Evolutionary conservation across 2,113 vertebrate species (phyloP), one percentile per base, ranked within the genome.

Genomic region (Lathamus discolor): DNA sequence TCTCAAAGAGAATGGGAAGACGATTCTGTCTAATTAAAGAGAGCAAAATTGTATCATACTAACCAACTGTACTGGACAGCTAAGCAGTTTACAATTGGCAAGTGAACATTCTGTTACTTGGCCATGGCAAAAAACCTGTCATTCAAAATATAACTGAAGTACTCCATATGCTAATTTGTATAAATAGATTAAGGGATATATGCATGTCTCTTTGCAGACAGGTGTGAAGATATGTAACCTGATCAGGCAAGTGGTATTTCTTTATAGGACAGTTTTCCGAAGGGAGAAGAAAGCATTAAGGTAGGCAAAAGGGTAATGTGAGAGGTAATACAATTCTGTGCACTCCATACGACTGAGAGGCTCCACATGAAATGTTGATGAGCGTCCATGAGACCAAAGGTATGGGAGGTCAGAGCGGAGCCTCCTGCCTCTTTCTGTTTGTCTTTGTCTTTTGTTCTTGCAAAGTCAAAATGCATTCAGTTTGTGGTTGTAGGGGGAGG

Each of bases 261-360:
- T 88, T 93, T 69, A 96, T 19, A 96, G 18, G 25, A 88, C 75
- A 72, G 77, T 92, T 95, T 80, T 78, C 49, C 77, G 49, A 83
- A 94, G 51, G 61, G 35, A 87, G 51, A 88, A 29, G 80, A 94
- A 93, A 94, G 54, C 20, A 93, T 90, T 95, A 95, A 59, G 43
- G 62, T 69, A 88, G 59, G 43, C 31, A 83, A 95, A 95, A 80
- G 44, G 39, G 83, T 96, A 93, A 96, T 91, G 54, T 59, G 86
- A 96, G 84, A 96, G 27, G 54, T 96, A 97, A 98, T 96, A 96
- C 51, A 20, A 96, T 97, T 97, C 97, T 91, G 41, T 96, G 96
- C 97, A 96, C 77, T 92, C 74, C 49, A 31, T 89, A 91, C 96
- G 81, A 96, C 95, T 96, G 63, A 84, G 82, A 96, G 73, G 68